These are phyloP conservation scores for Ophion ellenae DNA, from an alignment of 2,888 invertebrate genomes.

Conservation along the genomic window DNA sequence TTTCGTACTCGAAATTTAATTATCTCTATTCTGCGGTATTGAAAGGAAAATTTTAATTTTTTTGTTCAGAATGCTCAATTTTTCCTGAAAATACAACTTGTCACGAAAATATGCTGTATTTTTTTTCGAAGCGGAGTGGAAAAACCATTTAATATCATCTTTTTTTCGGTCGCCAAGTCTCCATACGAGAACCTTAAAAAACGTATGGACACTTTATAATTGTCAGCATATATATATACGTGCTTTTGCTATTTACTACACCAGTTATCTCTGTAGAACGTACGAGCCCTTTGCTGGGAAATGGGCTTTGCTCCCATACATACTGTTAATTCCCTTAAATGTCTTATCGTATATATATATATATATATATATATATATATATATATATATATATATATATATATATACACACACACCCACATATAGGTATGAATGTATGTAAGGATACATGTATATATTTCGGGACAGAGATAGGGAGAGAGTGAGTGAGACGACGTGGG, in stretches of 20 bases:
- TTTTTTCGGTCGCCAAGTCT: too few relatives aligned
- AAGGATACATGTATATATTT: neutral
- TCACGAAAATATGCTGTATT: too few relatives aligned
- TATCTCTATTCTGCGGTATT: too few relatives aligned
- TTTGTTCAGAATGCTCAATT: too few relatives aligned
- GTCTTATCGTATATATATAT: neutral
- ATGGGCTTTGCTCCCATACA: conserved; percentile 28
- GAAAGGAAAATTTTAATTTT: too few relatives aligned
- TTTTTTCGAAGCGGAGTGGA: too few relatives aligned
- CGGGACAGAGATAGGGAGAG: neutral
- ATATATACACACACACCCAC: neutral
- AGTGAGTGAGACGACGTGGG: neutral
- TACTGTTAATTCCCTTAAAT: conserved; percentile 42
- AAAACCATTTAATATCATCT: too few relatives aligned
- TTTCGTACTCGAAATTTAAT: too few relatives aligned
- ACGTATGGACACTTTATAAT: too few relatives aligned
- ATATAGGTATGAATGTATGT: neutral
- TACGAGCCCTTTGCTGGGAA: conserved; percentile 10
- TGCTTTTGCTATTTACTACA: neutral
- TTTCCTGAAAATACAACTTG: too few relatives aligned
- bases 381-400: neutral
- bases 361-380: neutral
- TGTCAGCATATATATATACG: too few relatives aligned
- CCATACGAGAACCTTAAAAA: too few relatives aligned
- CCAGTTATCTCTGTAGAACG: conserved; percentile 2